Evolutionary conservation across 2,888 invertebrate genomes (phyloP), one percentile per base, ranked within the genome.

Genomic region (Danaus chrysippus): DNA sequence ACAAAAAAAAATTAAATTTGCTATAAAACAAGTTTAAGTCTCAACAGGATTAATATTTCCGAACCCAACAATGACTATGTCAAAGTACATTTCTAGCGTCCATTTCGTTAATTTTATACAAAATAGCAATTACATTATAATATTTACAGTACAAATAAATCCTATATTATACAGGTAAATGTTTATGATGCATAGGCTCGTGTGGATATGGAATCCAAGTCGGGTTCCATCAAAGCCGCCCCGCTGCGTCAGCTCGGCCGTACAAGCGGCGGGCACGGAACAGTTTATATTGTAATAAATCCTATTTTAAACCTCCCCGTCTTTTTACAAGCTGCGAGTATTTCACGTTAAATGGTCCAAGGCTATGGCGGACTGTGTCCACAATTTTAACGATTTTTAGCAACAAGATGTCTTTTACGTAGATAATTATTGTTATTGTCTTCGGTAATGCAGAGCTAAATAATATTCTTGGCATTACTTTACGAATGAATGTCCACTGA

Each of bases 291-390:
- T 70, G 73, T 73, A 68, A 84, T 86, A 86, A 85, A 87, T 87
- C 76, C 73, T 77, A 76, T 78, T 82, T 77, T 76, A 76, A 81
- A 76, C 75, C 77, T 34, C 74, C 73, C 70, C 72, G 73, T 68
- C 69, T 68, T 49, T 17, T 17, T 17, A 49, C 49, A 49, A 9
- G 49, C 49, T 49, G 73, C 78, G 84, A 84, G 82, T 87, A 87
- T 87, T 86, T 88, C 84, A 87, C 79, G 86, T 87, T 87, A 81
- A 88, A 88, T 87, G 86, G 89, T 77, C 83, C 87, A 83, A 82
- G 83, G 76, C 78, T 74, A 84, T 83, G 78, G 81, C 78, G 81
- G 83, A 77, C 78, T 71, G 76, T 72, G 81, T 81, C 81, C 81
- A 76, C 73, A 73, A 73, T 77, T 83, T 81, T 80, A 77, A 77